A percentile compares a stretch with the other conserved stretches of the same genome.
Conservation (phyloP, 1,140 invertebrate genomes). For the Amyelois transitella region DNA sequence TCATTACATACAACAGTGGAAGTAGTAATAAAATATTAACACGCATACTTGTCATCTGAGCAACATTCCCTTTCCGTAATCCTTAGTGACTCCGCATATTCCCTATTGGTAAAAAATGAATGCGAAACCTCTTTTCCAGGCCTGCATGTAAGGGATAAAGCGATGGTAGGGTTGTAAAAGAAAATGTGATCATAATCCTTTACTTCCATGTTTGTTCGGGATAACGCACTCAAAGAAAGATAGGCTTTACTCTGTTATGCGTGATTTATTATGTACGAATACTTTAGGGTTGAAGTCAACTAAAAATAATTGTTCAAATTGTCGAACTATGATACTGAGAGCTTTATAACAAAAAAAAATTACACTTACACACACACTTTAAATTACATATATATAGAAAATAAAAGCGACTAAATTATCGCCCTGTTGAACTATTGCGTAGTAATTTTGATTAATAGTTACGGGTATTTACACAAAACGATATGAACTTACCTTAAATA, state of each 20-base stretch:
- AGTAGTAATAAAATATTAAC: conserved; percentile 43
- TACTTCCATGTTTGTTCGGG: conserved; percentile 40
- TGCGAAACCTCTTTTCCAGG: conserved; percentile 24
- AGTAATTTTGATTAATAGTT: no score
- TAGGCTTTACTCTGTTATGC: conserved; percentile 2
- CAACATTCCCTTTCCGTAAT: conserved; percentile 23
- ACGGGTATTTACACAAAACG: no score
- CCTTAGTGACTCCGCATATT: conserved; percentile 20
- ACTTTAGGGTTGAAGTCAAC: no score
- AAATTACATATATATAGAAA: no score
- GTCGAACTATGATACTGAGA: no score
- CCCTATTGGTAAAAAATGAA: conserved; percentile 35
- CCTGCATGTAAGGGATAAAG: conserved; percentile 20
- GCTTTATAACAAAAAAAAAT: no score
- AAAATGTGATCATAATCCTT: conserved; percentile 52
- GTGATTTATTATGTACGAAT: background rate
- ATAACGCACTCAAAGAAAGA: conserved; percentile 12
- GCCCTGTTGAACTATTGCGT: no score
- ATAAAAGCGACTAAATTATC: no score
- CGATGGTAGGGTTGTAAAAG: conserved; percentile 36
- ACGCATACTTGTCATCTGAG: conserved; percentile 28
- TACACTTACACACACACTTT: no score
- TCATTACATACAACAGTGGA: background rate
- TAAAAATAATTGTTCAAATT: no score
- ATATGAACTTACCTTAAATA: no score